Evolutionary conservation across 2,113 vertebrate genomes (phyloP).

Genomic region (Macroglossus sobrinus): DNA sequence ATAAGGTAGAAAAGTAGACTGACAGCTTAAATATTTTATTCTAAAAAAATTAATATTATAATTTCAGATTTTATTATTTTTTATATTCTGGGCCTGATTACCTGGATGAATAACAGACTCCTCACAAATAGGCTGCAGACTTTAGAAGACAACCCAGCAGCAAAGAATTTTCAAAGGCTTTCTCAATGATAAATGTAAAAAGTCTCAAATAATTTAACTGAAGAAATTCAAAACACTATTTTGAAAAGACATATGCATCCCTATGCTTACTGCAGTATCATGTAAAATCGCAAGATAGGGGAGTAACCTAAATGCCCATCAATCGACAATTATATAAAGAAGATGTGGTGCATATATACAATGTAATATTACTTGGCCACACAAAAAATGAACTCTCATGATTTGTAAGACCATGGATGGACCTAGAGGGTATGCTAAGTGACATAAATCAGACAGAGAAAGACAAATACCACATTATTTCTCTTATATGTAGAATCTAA

Average conservation of each 20-base stretch:
- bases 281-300: background rate
- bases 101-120: background rate
- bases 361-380: too few relatives aligned
- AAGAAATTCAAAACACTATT: background rate
- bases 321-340: background rate
- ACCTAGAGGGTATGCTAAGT: background rate
- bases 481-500: background rate
- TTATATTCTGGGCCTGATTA: background rate
- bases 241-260: background rate
- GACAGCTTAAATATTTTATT: background rate
- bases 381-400: background rate
- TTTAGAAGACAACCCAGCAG: background rate
- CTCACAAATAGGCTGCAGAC: background rate
- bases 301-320: background rate
- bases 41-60: background rate
- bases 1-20: background rate
- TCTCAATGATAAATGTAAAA: background rate
- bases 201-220: background rate
- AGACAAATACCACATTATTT: background rate
- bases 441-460: background rate
- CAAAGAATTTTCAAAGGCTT: background rate
- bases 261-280: background rate
- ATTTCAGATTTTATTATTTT: background rate
- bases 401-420: too few relatives aligned
- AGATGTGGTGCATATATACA: background rate